These are phyloP conservation scores for Sebastolobus alascanus DNA, from an alignment of 2,797 vertebrate genomes.

Conservation along the genomic window DNA sequence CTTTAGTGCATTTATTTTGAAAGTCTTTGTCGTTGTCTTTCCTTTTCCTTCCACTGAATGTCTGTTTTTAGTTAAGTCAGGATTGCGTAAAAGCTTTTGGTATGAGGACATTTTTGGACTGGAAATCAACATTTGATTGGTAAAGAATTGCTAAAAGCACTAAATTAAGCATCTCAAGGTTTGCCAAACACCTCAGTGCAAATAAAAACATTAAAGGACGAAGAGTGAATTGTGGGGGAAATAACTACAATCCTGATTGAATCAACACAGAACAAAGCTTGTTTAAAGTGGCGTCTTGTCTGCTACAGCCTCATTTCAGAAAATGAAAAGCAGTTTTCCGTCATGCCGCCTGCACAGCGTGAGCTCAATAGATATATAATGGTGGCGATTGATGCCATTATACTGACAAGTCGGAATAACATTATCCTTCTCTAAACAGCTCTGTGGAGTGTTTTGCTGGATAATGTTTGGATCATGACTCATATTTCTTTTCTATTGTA, in stretches of 20 bases:
- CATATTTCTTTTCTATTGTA: neutral
- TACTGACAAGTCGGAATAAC: neutral
- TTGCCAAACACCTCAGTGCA: constrained; percentile 16
- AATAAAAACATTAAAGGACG: constrained; percentile 17
- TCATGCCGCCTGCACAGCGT: neutral
- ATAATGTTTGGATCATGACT: constrained; percentile 4
- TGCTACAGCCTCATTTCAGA: constrained; percentile 18
- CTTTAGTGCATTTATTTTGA: constrained; percentile 24
- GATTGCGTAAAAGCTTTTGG: constrained; percentile 40
- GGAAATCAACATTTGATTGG: constrained; percentile 36
- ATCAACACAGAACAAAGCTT: constrained; percentile 6
- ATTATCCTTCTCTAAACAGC: constrained; percentile 16
- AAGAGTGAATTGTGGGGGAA: neutral
- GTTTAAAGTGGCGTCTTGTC: constrained; percentile 9
- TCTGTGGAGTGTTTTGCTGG: neutral
- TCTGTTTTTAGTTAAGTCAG: constrained; percentile 54
- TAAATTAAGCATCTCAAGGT: constrained; percentile 6
- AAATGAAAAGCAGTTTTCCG: constrained; percentile 18
- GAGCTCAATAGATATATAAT: neutral
- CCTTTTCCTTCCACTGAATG: constrained; percentile 3
- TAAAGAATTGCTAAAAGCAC: constrained; percentile 23
- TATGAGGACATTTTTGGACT: constrained; percentile 56
- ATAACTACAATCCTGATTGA: neutral
- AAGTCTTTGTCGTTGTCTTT: constrained; percentile 11
- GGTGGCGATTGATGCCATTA: constrained; percentile 1